Conservation (phyloP, 2,888 invertebrate species). For the Aphelenchoides bicaudatus region DNA sequence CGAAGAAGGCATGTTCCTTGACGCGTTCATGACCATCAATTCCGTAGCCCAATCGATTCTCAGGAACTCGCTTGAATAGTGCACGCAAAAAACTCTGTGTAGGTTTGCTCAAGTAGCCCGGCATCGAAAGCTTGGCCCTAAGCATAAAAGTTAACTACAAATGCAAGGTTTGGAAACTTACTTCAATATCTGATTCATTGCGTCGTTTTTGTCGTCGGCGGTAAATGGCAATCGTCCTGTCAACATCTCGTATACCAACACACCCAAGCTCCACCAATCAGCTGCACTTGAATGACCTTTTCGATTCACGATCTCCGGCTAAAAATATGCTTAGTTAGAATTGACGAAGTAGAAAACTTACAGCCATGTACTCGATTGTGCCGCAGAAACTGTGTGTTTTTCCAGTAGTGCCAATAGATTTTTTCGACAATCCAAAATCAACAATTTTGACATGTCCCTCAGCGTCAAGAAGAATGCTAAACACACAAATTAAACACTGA, state of each 20-base stretch:
- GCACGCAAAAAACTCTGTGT: constrained; percentile 89
- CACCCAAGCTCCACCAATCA: constrained; percentile 99
- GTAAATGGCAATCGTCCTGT: constrained; percentile 96
- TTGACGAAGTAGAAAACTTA: constrained; percentile 16
- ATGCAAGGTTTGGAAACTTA: constrained; percentile 94
- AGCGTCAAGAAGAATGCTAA: constrained; percentile 78
- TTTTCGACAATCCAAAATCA: constrained; percentile 95
- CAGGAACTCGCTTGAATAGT: constrained; percentile 92
- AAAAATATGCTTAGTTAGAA: constrained; percentile 64
- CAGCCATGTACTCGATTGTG: constrained; percentile 29
- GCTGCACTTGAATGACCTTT: constrained; percentile 96
- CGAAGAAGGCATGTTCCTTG: constrained; percentile 88
- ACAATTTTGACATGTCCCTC: constrained; percentile 97
- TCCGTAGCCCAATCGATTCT: constrained; percentile 71
- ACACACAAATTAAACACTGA: constrained; percentile 33
- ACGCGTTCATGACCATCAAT: constrained; percentile 73
- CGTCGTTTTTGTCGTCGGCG: constrained; percentile 85
- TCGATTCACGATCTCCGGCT: constrained; percentile 94
- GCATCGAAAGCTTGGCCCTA: too few relatives aligned
- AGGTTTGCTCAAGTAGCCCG: too few relatives aligned
- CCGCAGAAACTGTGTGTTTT: constrained; percentile 69
- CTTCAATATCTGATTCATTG: constrained; percentile 96
- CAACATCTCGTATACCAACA: constrained; percentile 98
- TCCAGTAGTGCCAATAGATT: constrained; percentile 74
- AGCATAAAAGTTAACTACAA: too few relatives aligned